Base-by-base conservation (phyloP, 1,140 invertebrate genomes). In the Plectrocnemia conspersa region DNA sequence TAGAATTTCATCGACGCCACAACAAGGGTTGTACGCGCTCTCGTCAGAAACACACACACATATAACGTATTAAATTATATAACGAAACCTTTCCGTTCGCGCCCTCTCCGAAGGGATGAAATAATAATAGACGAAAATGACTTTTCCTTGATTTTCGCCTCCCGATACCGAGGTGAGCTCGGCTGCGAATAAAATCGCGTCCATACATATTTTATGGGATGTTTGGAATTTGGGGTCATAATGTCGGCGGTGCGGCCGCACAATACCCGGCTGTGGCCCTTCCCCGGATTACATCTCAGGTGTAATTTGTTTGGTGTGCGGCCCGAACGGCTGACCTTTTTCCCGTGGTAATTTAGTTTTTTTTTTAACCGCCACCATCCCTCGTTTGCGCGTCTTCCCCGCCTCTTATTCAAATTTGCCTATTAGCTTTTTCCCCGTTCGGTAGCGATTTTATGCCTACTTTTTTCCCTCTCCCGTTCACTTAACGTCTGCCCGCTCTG, bases 181-280 rank as follows among this genome's bases (percentile, higher is more conserved):
- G 48, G 27, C 55, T 41, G 41, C 32, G 40, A 38, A 50, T 50
- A 22, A 25, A 25, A 32, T 44, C 41, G 29, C 54, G 47, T 50
- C 35, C 48, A 25, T 57, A 57, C 55, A 57, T 57, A 57, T 52
- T 57, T 57, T 52, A 57, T 46, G 48, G 54, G 44, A 50, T 50
- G 47, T 50, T 50, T 50, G 47, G 47, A 46, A 45, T 54, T 50
- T 50, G 18, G 21, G 25, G 32, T 22, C 22, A 38, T 50, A 50
- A 50, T 50, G 47, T 29, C 27, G 54, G 36, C 46, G 36, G 54
- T 40, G 21, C 15, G 54, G 25, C 23, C 41, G 15, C 47, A 50
- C 47, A 50, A 50, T 50, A 35, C 27, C 47, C n/a, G n/a, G n/a
- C n/a, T 11, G 23, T 15, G 36, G 29, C 46, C 41, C 54, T 21